Evolutionary conservation across 2,888 invertebrate species (phyloP).

Genomic region (Lycophotia porphyrea): DNA sequence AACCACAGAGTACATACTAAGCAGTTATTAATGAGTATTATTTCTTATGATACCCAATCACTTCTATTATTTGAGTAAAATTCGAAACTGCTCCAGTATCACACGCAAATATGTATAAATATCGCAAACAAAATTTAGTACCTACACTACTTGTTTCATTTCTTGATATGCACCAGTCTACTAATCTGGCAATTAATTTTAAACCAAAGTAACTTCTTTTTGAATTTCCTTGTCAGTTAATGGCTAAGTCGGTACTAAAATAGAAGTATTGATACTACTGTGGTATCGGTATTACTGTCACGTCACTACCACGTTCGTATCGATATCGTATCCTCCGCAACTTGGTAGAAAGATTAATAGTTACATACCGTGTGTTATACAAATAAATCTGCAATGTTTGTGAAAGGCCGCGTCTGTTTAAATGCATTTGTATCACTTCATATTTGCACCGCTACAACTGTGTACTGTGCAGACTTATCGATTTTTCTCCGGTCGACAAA

Average conservation of each 20-base stretch:
- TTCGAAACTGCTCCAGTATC: not conserved
- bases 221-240: not conserved
- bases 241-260: not conserved
- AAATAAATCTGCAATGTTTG: constrained; percentile 38
- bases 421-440: constrained; percentile 27
- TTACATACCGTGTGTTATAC: constrained; percentile 17
- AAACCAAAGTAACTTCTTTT: not conserved
- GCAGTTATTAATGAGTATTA: not conserved
- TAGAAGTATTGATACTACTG: not conserved
- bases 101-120: not conserved
- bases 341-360: constrained; percentile 23
- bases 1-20: not conserved
- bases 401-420: constrained; percentile 24
- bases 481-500: not conserved
- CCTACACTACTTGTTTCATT: not conserved
- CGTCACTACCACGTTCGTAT: not conserved
- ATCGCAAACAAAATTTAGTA: not conserved
- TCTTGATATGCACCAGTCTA: not conserved
- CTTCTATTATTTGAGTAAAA: not conserved
- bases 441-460: not conserved
- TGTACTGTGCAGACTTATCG: not conserved
- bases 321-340: constrained; percentile 4
- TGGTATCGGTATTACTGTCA: constrained; percentile 4
- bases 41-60: not conserved
- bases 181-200: not conserved